Evolutionary conservation across 1,140 invertebrate genomes (phyloP).

Genomic region (Homalodisca vitripennis): DNA sequence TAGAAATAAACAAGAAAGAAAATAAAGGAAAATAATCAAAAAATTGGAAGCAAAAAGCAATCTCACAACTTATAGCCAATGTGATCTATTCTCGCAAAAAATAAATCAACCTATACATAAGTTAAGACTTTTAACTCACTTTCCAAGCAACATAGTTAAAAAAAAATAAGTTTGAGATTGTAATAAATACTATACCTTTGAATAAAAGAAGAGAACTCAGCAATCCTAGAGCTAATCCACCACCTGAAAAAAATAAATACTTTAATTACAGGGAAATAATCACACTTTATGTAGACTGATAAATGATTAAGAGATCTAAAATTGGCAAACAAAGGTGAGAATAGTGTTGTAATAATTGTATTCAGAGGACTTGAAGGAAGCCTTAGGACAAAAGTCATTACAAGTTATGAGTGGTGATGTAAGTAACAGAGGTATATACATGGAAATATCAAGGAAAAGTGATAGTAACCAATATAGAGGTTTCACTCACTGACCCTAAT

Average conservation of each 20-base stretch:
- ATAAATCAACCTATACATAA: neutral
- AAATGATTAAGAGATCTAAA: neutral
- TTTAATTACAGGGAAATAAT: conserved; percentile 3
- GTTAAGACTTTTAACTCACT: neutral
- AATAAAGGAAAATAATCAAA: neutral
- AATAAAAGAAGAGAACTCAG: conserved; percentile 67
- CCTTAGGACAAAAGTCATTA: neutral
- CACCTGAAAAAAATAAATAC: conserved; percentile 55
- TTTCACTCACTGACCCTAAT: too few relatives aligned
- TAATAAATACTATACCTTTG: conserved; percentile 53
- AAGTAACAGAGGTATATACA: too few relatives aligned
- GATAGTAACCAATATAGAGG: too few relatives aligned
- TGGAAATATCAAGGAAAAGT: too few relatives aligned
- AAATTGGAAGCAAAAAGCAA: neutral
- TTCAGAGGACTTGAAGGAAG: neutral
- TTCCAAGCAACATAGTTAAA: neutral
- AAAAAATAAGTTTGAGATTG: conserved; percentile 26
- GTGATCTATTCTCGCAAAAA: neutral
- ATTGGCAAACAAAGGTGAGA: neutral
- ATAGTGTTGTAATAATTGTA: neutral
- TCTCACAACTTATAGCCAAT: neutral
- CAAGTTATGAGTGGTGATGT: too few relatives aligned
- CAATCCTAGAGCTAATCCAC: conserved; percentile 63
- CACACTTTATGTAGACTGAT: neutral
- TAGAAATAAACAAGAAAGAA: too few relatives aligned